phyloP scores from a whole-genome alignment of 2,113 vertebrate genomes.

The Chaetura pelagica region DNA sequence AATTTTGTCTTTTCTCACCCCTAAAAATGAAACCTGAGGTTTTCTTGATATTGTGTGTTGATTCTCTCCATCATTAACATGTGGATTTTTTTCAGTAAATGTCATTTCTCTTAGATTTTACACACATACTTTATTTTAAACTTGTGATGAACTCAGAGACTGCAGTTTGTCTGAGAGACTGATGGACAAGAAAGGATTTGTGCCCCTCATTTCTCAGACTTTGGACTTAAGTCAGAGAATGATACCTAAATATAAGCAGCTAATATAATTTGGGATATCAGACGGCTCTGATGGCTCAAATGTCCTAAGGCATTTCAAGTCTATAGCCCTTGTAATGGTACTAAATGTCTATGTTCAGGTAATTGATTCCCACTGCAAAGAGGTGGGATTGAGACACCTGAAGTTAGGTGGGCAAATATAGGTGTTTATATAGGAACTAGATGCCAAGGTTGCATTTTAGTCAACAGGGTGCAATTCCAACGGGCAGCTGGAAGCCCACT shows the following conservation, averaged over 20 bases:
- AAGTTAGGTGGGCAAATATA: neutral
- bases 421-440: neutral
- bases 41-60: neutral
- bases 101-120: neutral
- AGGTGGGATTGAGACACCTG: neutral
- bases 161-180: neutral
- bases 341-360: neutral
- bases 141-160: neutral
- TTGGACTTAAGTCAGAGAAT: neutral
- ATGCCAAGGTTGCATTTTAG: neutral
- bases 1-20: neutral
- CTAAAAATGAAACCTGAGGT: neutral
- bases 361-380: neutral
- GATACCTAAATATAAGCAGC: neutral
- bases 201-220: neutral
- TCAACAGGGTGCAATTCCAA: neutral
- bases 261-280: neutral
- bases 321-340: neutral
- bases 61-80: neutral
- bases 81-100: neutral
- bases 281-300: neutral
- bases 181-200: neutral
- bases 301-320: neutral
- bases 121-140: neutral
- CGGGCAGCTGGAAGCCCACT: neutral